phyloP scores from a whole-genome alignment of 2,113 vertebrate genomes.

The Etia nguti region DNA sequence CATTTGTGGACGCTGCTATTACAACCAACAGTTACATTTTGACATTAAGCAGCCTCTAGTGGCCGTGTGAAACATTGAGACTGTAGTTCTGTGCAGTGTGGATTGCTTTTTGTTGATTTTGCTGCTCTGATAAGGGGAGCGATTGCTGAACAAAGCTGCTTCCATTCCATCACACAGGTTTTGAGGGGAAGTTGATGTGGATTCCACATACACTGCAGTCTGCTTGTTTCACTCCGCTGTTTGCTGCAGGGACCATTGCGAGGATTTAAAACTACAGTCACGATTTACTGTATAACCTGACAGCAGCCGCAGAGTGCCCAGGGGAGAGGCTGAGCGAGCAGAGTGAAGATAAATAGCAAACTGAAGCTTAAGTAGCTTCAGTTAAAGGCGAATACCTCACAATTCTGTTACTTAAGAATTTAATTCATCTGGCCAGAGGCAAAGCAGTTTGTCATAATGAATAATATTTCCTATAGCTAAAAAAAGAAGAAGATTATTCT shows the following conservation, averaged over 20 bases:
- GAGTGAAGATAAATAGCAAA: slow-evolving; percentile 48
- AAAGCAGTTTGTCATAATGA: slow-evolving; percentile 11
- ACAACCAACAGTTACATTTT: not conserved
- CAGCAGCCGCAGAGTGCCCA: slow-evolving; percentile 16
- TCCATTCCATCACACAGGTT: not conserved
- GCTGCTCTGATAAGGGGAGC: not conserved
- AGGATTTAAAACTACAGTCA: slow-evolving; percentile 45
- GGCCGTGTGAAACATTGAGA: not conserved
- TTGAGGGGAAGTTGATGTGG: not conserved
- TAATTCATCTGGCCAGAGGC: not conserved
- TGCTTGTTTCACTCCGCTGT: not conserved
- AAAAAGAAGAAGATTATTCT: not conserved
- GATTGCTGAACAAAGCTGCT: not conserved
- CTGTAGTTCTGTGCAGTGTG: not conserved
- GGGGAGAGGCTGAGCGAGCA: slow-evolving; percentile 13
- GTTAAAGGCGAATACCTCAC: slow-evolving; percentile 18
- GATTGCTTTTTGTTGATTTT: not conserved
- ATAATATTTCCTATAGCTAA: not conserved
- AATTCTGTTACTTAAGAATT: slow-evolving; percentile 8
- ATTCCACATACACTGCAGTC: not conserved
- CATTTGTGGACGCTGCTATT: not conserved
- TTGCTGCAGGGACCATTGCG: slow-evolving; percentile 6
- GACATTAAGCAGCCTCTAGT: not conserved
- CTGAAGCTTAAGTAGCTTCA: slow-evolving; percentile 11
- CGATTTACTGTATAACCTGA: slow-evolving; percentile 43